phyloP scores from a whole-genome alignment of 2,113 vertebrate genomes.

The Gymnocephalus cernua region DNA sequence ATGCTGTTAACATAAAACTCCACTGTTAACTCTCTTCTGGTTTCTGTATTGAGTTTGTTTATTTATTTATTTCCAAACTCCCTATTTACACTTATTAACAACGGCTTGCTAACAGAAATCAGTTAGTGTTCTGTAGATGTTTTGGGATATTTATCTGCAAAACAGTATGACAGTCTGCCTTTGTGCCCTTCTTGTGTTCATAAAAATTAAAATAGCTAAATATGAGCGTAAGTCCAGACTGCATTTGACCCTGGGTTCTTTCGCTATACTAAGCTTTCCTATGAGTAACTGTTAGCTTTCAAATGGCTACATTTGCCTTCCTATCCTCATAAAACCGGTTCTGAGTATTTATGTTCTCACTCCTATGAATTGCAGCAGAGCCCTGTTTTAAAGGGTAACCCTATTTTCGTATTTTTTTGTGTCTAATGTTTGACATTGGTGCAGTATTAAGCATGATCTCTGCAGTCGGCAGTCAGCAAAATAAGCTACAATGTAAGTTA shows the following conservation, averaged over 20 bases:
- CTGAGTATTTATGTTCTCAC: neutral
- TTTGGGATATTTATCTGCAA: neutral
- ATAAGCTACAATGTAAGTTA: too few species aligned
- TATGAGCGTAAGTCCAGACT: conserved; percentile 1
- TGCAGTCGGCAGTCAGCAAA: too few species aligned
- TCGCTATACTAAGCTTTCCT: neutral
- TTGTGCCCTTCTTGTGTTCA: neutral
- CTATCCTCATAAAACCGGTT: neutral
- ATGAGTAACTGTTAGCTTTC: neutral
- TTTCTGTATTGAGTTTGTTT: neutral
- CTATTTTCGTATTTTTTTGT: too few species aligned
- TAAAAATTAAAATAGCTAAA: neutral
- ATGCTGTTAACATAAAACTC: conserved; percentile 7
- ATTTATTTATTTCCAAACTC: neutral
- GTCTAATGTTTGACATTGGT: too few species aligned
- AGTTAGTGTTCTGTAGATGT: neutral
- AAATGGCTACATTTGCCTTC: neutral
- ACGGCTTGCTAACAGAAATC: too few species aligned
- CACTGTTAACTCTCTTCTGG: neutral
- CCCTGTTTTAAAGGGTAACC: neutral
- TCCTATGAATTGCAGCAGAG: neutral
- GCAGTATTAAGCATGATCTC: too few species aligned
- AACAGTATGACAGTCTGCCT: neutral
- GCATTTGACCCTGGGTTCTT: neutral
- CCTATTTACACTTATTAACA: neutral